A percentile compares a stretch with the other conserved stretches of the same genome.
These are phyloP conservation scores for Ditula angustiorana DNA, from an alignment of 2,888 invertebrate genomes.

Conservation along the genomic window DNA sequence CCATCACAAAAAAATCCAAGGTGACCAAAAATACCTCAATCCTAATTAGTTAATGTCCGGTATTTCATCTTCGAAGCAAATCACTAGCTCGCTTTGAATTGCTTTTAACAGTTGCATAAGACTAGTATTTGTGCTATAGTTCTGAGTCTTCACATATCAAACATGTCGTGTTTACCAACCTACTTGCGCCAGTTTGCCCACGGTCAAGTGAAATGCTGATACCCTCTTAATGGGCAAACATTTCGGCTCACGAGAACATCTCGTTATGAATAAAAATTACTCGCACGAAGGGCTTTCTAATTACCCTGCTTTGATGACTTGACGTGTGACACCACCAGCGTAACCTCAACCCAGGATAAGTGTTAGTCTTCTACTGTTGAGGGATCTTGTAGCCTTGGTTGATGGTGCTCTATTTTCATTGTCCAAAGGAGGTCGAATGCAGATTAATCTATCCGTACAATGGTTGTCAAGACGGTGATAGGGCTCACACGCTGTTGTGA, in stretches of 20 bases:
- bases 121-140: not conserved
- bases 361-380: not conserved
- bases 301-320: conserved; percentile 53
- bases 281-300: conserved; percentile 64
- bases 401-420: conserved; percentile 26
- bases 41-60: too few species aligned
- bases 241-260: conserved; percentile 60
- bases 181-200: conserved; percentile 35
- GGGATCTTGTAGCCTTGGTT: conserved; percentile 14
- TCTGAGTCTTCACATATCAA: conserved; percentile 6
- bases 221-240: conserved; percentile 50
- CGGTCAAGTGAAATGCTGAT: conserved; percentile 37
- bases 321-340: conserved; percentile 37
- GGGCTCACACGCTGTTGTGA: conserved; percentile 31
- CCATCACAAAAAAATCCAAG: too few species aligned
- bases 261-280: conserved; percentile 55
- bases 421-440: conserved; percentile 35
- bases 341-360: not conserved
- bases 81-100: too few species aligned
- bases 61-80: too few species aligned
- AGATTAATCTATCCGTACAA: conserved; percentile 35
- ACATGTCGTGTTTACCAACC: conserved; percentile 28
- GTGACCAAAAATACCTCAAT: too few species aligned
- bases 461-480: conserved; percentile 33
- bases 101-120: too few species aligned